phyloP scores from a whole-genome alignment of 2,888 invertebrate species.

The Blastobasis adustella region DNA sequence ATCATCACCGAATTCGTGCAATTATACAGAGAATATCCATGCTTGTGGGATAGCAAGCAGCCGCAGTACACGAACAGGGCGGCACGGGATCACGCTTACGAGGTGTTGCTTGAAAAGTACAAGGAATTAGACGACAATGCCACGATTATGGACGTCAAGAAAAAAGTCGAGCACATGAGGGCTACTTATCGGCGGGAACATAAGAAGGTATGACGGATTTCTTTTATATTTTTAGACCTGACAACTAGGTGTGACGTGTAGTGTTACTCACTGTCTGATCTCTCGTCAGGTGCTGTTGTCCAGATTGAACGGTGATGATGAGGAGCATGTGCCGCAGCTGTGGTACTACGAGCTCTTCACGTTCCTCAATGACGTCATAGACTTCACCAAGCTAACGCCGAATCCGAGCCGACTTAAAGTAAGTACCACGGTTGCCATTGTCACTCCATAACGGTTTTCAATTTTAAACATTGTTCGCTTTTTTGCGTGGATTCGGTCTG shows the following conservation, averaged over 20 bases:
- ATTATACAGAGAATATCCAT: constrained; percentile 17
- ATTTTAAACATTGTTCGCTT: too few species aligned
- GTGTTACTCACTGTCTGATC: too few species aligned
- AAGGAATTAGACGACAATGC: constrained; percentile 15
- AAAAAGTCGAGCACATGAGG: constrained; percentile 21
- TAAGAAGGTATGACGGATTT: constrained; percentile 14
- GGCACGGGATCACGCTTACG: constrained; percentile 15
- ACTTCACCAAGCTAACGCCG: too few species aligned
- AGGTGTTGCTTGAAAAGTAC: constrained; percentile 18
- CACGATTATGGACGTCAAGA: constrained; percentile 13
- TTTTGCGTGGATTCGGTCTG: too few species aligned
- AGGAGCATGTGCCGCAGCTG: constrained; percentile 15
- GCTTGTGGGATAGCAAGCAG: constrained; percentile 21
- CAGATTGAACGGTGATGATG: constrained; percentile 6
- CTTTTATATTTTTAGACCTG: neutral
- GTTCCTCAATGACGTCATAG: constrained; percentile 11
- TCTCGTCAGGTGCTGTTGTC: constrained; percentile 14
- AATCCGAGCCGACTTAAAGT: too few species aligned
- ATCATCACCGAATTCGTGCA: constrained; percentile 14
- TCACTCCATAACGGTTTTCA: too few species aligned
- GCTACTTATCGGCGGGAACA: constrained; percentile 17
- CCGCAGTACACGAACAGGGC: constrained; percentile 15
- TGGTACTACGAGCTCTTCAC: constrained; percentile 27
- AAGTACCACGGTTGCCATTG: too few species aligned
- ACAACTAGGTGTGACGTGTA: neutral